A percentile compares a stretch with the other conserved stretches of the same genome.
phyloP scores from a whole-genome alignment of 2,888 invertebrate genomes.

The Drosophila percnosoma region DNA sequence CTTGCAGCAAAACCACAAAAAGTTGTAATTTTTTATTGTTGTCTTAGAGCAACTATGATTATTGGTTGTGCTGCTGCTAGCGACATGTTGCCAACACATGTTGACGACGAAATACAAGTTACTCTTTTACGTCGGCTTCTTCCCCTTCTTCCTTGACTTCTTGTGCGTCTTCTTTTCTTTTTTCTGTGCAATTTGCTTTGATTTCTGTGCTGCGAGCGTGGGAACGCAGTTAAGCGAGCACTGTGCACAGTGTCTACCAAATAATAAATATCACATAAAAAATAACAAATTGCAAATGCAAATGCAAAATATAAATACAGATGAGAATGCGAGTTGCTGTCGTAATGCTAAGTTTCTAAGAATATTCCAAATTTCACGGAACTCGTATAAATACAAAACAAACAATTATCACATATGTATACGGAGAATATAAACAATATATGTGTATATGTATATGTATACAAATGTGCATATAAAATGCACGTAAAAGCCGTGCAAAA shows the following conservation, averaged over 20 bases:
- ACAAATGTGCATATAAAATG: neutral
- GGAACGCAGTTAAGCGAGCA: conserved; percentile 37
- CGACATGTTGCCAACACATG: conserved; percentile 60
- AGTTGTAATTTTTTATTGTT: conserved; percentile 7
- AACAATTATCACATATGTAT: neutral
- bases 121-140: neutral
- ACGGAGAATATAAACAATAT: neutral
- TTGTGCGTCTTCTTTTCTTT: conserved; percentile 1
- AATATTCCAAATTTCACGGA: conserved; percentile 30
- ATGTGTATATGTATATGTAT: neutral
- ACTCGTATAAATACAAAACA: neutral
- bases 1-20: conserved; percentile 25
- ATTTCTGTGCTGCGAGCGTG: conserved; percentile 36
- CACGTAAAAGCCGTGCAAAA: conserved; percentile 10
- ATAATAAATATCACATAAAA: neutral
- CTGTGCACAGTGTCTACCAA: conserved; percentile 3
- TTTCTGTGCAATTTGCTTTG: conserved; percentile 21
- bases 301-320: conserved; percentile 1
- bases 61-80: conserved; percentile 6
- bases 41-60: neutral
- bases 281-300: conserved; percentile 2
- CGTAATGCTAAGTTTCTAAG: conserved; percentile 28
- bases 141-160: neutral
- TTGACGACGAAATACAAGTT: conserved; percentile 4
- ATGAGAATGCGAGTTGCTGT: conserved; percentile 1